A percentile compares a stretch with the other conserved stretches of the same genome.
These are phyloP conservation scores for Vombatus ursinus DNA, from an alignment of 2,113 vertebrate genomes.

Conservation along the genomic window DNA sequence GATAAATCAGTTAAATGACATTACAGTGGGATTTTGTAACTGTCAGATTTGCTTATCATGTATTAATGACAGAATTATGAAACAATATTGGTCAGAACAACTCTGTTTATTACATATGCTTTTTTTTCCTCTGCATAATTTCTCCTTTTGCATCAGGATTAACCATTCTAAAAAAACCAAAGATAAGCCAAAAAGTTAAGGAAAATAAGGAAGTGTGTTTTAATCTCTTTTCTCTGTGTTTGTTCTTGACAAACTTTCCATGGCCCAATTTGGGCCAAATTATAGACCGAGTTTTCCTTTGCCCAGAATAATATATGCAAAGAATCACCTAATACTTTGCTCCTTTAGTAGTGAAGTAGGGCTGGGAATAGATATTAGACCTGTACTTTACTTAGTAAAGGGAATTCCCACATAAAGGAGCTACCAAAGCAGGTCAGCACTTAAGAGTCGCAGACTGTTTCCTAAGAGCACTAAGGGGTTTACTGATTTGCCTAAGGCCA, in stretches of 20 bases:
- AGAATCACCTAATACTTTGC: neutral
- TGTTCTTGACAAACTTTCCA: conserved; percentile 24
- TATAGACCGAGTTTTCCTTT: conserved; percentile 2
- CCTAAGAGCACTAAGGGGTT: neutral
- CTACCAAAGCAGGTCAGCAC: neutral
- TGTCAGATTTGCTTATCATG: neutral
- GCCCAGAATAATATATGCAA: conserved; percentile 34
- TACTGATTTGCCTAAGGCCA: neutral
- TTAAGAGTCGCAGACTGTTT: neutral
- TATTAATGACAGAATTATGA: neutral
- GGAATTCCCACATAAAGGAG: neutral
- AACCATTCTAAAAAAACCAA: neutral
- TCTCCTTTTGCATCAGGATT: conserved; percentile 26
- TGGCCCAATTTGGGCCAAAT: conserved; percentile 32
- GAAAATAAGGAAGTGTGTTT: conserved; percentile 6
- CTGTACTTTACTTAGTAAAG: neutral
- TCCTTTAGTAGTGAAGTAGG: neutral
- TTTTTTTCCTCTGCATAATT: conserved; percentile 1
- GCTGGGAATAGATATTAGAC: neutral
- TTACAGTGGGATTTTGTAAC: neutral
- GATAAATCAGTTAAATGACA: neutral
- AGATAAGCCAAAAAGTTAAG: neutral
- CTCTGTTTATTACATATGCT: neutral
- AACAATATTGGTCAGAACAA: neutral
- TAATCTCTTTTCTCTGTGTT: conserved; percentile 21